A percentile compares a stretch with the other conserved stretches of the same genome.
Evolutionary conservation across 2,888 invertebrate genomes (phyloP).

Genomic region (Drosophila testacea): DNA sequence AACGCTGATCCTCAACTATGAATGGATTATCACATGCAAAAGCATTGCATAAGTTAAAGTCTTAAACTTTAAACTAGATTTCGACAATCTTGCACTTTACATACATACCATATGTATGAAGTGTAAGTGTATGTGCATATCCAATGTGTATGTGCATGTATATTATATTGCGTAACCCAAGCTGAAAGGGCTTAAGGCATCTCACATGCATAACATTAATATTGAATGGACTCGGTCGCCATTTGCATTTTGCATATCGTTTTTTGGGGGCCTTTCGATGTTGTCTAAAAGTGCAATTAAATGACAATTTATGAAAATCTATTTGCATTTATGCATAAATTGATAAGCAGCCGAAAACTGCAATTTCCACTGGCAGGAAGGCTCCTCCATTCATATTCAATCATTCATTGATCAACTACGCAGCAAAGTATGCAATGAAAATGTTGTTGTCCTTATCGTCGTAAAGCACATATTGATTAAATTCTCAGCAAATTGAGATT

Average conservation of each 20-base stretch:
- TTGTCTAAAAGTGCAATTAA: constrained; percentile 71
- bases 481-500: constrained; percentile 72
- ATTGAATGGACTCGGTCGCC: constrained; percentile 39
- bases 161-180: constrained; percentile 12
- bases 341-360: constrained; percentile 59
- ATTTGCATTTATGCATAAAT: constrained; percentile 78
- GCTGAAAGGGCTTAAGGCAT: constrained; percentile 13
- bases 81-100: background rate
- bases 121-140: background rate
- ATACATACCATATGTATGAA: background rate
- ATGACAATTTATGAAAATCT: constrained; percentile 78
- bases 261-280: constrained; percentile 39
- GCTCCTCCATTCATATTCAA: constrained; percentile 1
- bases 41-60: constrained; percentile 22
- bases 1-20: constrained; percentile 7
- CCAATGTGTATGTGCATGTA: background rate
- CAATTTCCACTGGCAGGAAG: constrained; percentile 8
- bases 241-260: constrained; percentile 72
- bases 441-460: constrained; percentile 28
- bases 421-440: constrained; percentile 26
- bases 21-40: constrained; percentile 28
- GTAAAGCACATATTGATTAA: constrained; percentile 67
- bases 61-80: constrained; percentile 19
- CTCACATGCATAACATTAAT: constrained; percentile 47
- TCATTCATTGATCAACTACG: constrained; percentile 17